These are phyloP conservation scores for Macrostomum cliftonense DNA, from an alignment of 2,888 invertebrate genomes.

Conservation along the genomic window DNA sequence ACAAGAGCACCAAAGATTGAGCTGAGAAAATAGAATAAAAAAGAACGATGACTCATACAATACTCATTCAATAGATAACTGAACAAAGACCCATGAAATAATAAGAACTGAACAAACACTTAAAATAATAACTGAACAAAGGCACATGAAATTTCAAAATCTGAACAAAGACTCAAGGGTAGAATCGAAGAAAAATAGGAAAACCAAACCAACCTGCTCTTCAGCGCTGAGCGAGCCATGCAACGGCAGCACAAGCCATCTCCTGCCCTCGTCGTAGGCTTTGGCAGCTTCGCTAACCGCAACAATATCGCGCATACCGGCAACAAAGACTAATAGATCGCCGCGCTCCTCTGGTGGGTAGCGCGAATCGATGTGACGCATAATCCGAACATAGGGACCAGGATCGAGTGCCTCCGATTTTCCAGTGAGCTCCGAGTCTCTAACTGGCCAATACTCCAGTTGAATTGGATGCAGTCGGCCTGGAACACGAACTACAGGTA, in stretches of 20 bases:
- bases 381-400: constrained; percentile 70
- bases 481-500: constrained; percentile 47
- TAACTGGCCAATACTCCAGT: constrained; percentile 48
- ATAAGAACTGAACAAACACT: constrained; percentile 35
- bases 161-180: too few species aligned
- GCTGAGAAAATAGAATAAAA: neutral
- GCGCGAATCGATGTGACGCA: constrained; percentile 44
- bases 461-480: constrained; percentile 82
- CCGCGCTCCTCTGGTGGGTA: constrained; percentile 68
- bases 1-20: too few species aligned
- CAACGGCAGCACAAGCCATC: constrained; percentile 77
- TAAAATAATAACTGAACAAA: constrained; percentile 40
- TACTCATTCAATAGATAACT: neutral
- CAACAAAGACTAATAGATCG: constrained; percentile 79
- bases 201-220: constrained; percentile 55
- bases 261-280: constrained; percentile 54
- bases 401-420: constrained; percentile 64
- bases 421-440: constrained; percentile 42
- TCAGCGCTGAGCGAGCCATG: constrained; percentile 76
- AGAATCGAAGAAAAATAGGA: too few species aligned
- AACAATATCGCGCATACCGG: constrained; percentile 72
- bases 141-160: too few species aligned
- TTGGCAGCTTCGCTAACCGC: constrained; percentile 64
- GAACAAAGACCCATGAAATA: neutral
- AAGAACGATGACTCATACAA: constrained; percentile 4